Conservation (phyloP, 2,797 vertebrate genomes). For the Etheostoma perlongum region DNA sequence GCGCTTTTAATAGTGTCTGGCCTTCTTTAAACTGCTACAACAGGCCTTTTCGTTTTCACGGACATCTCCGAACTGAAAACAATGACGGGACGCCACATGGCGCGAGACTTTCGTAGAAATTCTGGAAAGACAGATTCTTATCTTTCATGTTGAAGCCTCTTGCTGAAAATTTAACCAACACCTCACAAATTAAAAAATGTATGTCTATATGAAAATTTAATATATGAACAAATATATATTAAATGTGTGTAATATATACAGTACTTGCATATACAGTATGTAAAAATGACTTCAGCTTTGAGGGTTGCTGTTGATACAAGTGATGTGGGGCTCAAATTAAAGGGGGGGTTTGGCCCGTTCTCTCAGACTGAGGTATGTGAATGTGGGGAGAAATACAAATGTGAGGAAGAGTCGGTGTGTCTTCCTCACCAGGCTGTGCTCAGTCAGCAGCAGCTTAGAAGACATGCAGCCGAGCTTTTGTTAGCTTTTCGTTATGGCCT, state of each 20-base stretch:
- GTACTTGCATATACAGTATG: conserved; percentile 79
- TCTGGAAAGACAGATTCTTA: conserved; percentile 51
- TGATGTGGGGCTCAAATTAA: conserved; percentile 45
- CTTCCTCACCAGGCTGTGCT: conserved; percentile 37
- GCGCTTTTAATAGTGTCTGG: conserved; percentile 75
- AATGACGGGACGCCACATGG: conserved; percentile 20
- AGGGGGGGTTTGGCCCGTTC: conserved; percentile 18
- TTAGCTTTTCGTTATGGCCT: conserved; percentile 58
- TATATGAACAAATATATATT: conserved; percentile 87
- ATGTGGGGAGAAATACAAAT: conserved; percentile 1
- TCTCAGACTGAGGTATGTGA: conserved; percentile 20
- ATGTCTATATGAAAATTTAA: conserved; percentile 87
- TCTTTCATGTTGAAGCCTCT: conserved; percentile 72
- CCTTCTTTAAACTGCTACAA: conserved; percentile 57
- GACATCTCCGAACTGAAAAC: conserved; percentile 33
- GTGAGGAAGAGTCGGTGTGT: conserved; percentile 33
- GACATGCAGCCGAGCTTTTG: conserved; percentile 57
- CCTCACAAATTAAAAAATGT: conserved; percentile 79
- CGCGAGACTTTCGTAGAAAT: conserved; percentile 46
- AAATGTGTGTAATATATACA: conserved; percentile 88
- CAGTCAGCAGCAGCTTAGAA: conserved; percentile 51
- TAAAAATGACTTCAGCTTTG: conserved; percentile 68
- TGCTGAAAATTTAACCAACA: conserved; percentile 80
- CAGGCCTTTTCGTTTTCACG: conserved; percentile 43
- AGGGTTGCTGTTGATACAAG: conserved; percentile 68